Base-by-base conservation (phyloP, 2,797 vertebrate species). In the Trachurus trachurus region DNA sequence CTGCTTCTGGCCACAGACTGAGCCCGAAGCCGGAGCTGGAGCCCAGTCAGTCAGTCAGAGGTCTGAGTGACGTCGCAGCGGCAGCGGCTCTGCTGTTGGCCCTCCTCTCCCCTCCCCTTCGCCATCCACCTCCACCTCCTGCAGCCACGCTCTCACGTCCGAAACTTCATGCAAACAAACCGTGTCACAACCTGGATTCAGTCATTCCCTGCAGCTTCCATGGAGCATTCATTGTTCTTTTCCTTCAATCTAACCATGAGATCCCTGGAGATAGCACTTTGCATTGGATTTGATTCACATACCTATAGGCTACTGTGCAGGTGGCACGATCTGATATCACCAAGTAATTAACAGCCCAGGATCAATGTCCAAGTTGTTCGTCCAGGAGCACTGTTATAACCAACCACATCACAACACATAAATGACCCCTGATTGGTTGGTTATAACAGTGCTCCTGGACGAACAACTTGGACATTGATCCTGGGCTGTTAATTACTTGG, bases 1-100 rank as follows among this genome's bases (percentile, higher is more conserved):
- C 90, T 88, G 89, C 93, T 90, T 92, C 88, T 93, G 94, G 93
- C 82, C 86, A 84, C 90, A 88, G 92, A 95, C 88, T 92, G 93
- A 93, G 82, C 71, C 88, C 83, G 81, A 71, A 93, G 83, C 84
- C 88, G 86, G 74, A 93, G 83, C 84, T 88, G 86, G 74, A 26
- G 26, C 26, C 26, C 26, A 26, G 26, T 73, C 90, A 71, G 86
- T 80, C 90, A 83, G 86, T 81, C 83, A 84, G 78, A 66, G 71
- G 80, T 16, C 84, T 82, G 84, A 85, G 88, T 92, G 93, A 95
- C 94, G 93, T 95, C 87, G 87, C 84, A 88, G 49, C 86, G 78
- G 90, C 91, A 80, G 84, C 39, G 47, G 78, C 73, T 78, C 61
- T 47, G 66, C 86, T 81, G 81, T 88, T 26, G 26, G 26, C 26